Evolutionary conservation across 2,888 invertebrate species (phyloP).

Genomic region (Spilosoma lubricipeda): DNA sequence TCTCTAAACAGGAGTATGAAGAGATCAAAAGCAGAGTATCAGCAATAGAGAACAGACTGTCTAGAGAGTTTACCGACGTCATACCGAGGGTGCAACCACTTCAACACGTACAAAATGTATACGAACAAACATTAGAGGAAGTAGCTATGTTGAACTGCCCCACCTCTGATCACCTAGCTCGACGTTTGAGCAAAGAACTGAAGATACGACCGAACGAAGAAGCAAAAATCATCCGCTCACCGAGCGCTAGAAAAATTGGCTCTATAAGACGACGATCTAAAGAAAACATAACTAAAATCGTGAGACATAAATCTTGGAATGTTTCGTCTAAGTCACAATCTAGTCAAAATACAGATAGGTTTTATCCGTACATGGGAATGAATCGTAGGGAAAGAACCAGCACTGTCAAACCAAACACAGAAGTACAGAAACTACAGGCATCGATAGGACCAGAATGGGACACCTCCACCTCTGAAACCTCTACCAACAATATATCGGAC

Average conservation of each 20-base stretch:
- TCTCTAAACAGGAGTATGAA: constrained; percentile 91
- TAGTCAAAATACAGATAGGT: constrained; percentile 74
- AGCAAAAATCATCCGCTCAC: constrained; percentile 91
- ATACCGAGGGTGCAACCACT: constrained; percentile 83
- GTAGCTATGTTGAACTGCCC: constrained; percentile 88
- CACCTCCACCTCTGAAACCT: constrained; percentile 65
- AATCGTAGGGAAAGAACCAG: constrained; percentile 78
- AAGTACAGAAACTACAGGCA: constrained; percentile 54
- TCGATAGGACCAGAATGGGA: constrained; percentile 67
- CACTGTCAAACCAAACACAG: constrained; percentile 66
- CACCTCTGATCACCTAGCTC: constrained; percentile 90
- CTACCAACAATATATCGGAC: constrained; percentile 63
- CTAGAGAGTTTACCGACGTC: constrained; percentile 88
- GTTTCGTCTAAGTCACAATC: constrained; percentile 77
- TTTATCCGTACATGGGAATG: constrained; percentile 85
- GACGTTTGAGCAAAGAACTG: constrained; percentile 89
- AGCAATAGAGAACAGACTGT: constrained; percentile 90
- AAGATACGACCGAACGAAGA: constrained; percentile 90
- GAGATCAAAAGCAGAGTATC: constrained; percentile 91
- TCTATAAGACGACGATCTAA: constrained; percentile 90
- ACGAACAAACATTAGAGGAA: constrained; percentile 90
- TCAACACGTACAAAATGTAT: constrained; percentile 89
- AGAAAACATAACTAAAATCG: constrained; percentile 86
- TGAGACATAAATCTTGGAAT: constrained; percentile 89
- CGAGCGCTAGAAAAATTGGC: constrained; percentile 93